Evolutionary conservation across 2,888 invertebrate genomes (phyloP), one percentile per base, ranked within the genome.

Genomic region (Panopea generosa): DNA sequence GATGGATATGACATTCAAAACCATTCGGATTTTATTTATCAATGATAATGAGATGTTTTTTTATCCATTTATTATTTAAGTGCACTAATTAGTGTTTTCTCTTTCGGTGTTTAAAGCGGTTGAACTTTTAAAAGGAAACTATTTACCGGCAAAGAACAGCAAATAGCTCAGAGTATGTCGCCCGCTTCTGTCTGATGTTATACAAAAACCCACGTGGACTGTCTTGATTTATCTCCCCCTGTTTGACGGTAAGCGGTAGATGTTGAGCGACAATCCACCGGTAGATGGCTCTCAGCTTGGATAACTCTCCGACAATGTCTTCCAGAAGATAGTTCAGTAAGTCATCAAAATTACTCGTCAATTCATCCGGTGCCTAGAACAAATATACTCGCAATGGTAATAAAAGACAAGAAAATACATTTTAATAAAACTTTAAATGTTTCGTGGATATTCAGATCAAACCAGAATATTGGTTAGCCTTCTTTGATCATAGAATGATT

Each of bases 111-210:
- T n/a, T n/a, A n/a, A n/a, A n/a, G n/a, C n/a, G n/a, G n/a, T n/a
- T n/a, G n/a, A n/a, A n/a, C n/a, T n/a, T n/a, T n/a, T n/a, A n/a
- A n/a, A n/a, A n/a, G n/a, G n/a, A n/a, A n/a, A n/a, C n/a, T n/a
- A n/a, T n/a, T 18, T 80, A 84, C 86, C 83, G 84, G 78, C 84
- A 84, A 47, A 86, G 40, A 3, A 63, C 50, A 6, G 83, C 79
- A 59, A 84, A 81, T 20, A 86, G 53, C 50, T 82, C 74, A 1
- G 83, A 62, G 45, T 80, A 86, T 0, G 78, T 75, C 0, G 83
- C 74, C 47, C 59, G 66, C n/a, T 63, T 59, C 45, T 84, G 67
- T 27, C 78, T 53, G 16, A 86, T 82, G 16, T 71, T 70, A 27
- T 74, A 74, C 2, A 86, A 74, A 33, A 82, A 80, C 9, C 82